These are phyloP conservation scores for Mustela lutreola DNA, from an alignment of 2,113 vertebrate species.

Conservation along the genomic window DNA sequence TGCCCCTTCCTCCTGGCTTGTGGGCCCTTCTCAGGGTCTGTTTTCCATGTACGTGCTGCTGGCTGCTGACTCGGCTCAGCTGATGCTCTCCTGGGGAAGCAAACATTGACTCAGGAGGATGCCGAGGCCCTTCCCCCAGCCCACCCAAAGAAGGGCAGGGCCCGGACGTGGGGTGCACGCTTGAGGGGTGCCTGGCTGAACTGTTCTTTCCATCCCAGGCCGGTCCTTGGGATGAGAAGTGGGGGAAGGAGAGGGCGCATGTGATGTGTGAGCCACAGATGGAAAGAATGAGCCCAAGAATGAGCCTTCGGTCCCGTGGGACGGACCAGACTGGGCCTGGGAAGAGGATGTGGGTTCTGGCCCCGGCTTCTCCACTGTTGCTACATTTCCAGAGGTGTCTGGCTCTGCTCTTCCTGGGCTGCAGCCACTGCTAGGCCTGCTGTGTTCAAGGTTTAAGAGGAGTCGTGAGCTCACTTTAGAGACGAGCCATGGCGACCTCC, in stretches of 20 bases:
- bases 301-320: background rate
- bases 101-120: conserved; percentile 56
- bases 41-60: background rate
- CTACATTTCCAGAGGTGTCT: background rate
- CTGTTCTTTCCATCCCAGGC: conserved; percentile 37
- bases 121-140: background rate
- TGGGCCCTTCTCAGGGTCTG: background rate
- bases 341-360: background rate
- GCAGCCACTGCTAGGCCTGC: background rate
- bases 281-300: conserved; percentile 55
- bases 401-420: background rate
- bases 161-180: background rate
- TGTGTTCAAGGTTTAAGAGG: background rate
- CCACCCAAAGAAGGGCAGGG: background rate
- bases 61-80: conserved; percentile 58
- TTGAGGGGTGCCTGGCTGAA: background rate
- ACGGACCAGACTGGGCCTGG: background rate
- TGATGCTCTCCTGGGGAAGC: background rate
- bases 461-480: background rate
- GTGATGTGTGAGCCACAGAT: background rate
- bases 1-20: background rate
- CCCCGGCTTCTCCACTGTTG: background rate
- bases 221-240: background rate
- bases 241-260: background rate
- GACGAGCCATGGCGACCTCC: background rate